Base-by-base conservation (phyloP, 2,797 vertebrate genomes). In the Epinephelus coioides region DNA sequence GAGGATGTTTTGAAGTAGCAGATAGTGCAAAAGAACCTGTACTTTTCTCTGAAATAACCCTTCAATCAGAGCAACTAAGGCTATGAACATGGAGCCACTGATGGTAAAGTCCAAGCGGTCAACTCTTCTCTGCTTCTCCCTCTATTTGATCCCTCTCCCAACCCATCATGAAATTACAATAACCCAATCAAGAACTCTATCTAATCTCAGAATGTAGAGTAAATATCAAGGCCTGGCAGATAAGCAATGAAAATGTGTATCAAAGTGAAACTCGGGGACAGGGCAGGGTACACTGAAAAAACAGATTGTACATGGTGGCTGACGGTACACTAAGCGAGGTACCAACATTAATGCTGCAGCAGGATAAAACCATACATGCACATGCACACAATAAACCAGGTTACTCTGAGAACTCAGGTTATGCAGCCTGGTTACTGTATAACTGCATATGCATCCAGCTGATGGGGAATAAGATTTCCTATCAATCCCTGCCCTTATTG, bases 141-240 rank as follows among this genome's bases (percentile, higher is more conserved):
- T 56, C 44, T 4, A 30, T 19, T 47, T 21, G 25, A 53, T 64
- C 44, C 19, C 68, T 65, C 44, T 19, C 46, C 34, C 50, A 11
- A 55, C 55, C 34, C 19, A 27, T 65, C 5, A 60, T 12, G 54
- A 12, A 44, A 43, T 69, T 25, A 43, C 49, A 78, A 56, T 60
- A 80, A 64, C 43, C 34, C 25, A 40, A 57, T 40, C 30, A 49
- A 50, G 30, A 73, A 50, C 38, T 62, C 27, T 23, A 34, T 68
- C 61, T 70, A 49, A 62, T 81, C 40, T 40, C 57, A 27, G 10
- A 21, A 15, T 13, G 47, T 11, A 34, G 7, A 46, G 7, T 55
- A 47, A 69, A 78, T 73, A 60, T 54, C 10, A 72, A 79, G n/a
- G 57, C 44, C 50, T 21, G 11, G 19, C 34, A 25, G 50, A 43